These are phyloP conservation scores for Camponotus floridanus DNA, from an alignment of 1,140 invertebrate genomes.

Conservation along the genomic window DNA sequence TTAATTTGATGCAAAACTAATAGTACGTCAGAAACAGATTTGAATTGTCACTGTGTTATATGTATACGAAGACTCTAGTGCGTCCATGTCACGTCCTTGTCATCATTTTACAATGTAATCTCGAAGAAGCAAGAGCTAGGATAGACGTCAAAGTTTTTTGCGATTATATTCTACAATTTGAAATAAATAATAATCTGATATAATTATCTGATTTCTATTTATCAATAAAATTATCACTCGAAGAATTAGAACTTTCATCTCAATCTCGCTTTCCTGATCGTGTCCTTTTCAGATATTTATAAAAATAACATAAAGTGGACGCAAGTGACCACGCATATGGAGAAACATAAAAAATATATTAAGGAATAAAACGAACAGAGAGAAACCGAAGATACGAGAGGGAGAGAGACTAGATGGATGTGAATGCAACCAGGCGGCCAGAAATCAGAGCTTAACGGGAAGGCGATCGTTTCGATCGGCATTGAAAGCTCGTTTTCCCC, in stretches of 20 bases:
- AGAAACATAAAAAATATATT: background rate
- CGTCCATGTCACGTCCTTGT: background rate
- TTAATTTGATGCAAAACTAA: constrained; percentile 5
- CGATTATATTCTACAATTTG: constrained; percentile 8
- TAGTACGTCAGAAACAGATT: background rate
- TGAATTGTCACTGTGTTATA: constrained; percentile 22
- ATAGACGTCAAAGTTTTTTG: background rate
- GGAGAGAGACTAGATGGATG: background rate
- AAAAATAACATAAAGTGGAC: background rate
- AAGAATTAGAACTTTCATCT: background rate
- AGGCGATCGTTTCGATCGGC: constrained; percentile 44
- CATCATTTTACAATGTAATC: background rate
- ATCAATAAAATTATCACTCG: background rate
- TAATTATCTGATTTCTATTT: too few relatives aligned
- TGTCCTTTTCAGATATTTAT: background rate
- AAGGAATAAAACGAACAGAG: background rate
- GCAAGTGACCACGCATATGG: background rate
- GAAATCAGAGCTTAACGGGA: constrained; percentile 54
- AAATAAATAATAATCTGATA: too few relatives aligned
- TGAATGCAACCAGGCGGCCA: background rate
- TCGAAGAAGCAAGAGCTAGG: background rate
- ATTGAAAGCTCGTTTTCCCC: constrained; percentile 59
- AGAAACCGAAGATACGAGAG: background rate
- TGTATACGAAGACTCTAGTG: background rate
- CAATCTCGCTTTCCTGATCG: background rate